Evolutionary conservation across 2,113 vertebrate species (phyloP).

Genomic region (Nettapus auritus): DNA sequence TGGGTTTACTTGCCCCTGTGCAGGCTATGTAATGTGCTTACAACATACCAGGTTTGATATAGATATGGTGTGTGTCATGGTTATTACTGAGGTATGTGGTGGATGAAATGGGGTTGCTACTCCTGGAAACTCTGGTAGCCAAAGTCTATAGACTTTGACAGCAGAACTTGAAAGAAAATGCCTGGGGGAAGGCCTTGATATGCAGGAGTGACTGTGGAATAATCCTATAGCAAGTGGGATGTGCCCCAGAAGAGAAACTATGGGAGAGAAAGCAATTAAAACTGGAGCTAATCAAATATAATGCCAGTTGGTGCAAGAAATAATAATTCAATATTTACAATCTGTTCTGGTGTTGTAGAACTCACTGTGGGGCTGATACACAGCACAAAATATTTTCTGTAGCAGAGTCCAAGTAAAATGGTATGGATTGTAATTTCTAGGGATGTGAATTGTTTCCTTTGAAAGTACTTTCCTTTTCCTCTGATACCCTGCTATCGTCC

Average conservation of each 20-base stretch:
- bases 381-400: not conserved
- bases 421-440: not conserved
- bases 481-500: not conserved
- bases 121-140: not conserved
- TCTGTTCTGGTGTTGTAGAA: slow-evolving; percentile 27
- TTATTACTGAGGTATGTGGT: accelerated
- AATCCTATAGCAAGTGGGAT: not conserved
- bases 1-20: accelerated
- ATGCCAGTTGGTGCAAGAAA: slow-evolving; percentile 9
- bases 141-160: not conserved
- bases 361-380: not conserved
- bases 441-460: not conserved
- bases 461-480: not conserved
- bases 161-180: not conserved
- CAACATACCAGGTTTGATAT: accelerated
- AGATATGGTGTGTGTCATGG: accelerated
- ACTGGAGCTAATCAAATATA: slow-evolving; percentile 5
- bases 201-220: not conserved
- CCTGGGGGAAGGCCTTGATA: not conserved
- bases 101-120: not conserved
- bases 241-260: not conserved
- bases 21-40: accelerated
- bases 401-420: not conserved
- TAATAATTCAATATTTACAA: slow-evolving; percentile 39
- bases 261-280: slow-evolving; percentile 27